A percentile compares a stretch with the other conserved stretches of the same genome.
Conservation (phyloP, 2,113 vertebrate species). For the Tricholaema leucomelas region DNA sequence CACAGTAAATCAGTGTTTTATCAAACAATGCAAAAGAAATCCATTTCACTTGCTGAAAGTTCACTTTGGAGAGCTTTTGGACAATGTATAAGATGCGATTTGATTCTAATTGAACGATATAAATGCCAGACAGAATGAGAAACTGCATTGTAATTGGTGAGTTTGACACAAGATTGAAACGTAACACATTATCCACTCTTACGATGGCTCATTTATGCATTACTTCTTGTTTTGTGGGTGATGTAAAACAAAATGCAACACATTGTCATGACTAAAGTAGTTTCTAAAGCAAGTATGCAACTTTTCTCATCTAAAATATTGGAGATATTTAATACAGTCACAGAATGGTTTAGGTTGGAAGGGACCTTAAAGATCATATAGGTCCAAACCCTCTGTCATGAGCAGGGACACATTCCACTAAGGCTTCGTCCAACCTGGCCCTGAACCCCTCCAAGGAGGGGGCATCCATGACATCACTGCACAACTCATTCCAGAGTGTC, state of each 20-base stretch:
- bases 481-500: too few species aligned
- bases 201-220: not conserved
- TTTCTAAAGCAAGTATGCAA: not conserved
- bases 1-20: not conserved
- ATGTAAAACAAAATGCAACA: not conserved
- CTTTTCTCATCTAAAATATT: not conserved
- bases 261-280: not conserved
- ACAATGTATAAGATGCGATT: constrained; percentile 12
- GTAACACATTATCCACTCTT: not conserved
- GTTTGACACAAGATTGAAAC: not conserved
- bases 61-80: not conserved
- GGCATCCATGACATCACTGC: too few species aligned
- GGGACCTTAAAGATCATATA: too few species aligned
- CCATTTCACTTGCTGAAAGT: not conserved
- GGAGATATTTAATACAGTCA: not conserved
- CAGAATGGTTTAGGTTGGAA: too few species aligned
- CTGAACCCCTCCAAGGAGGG: too few species aligned
- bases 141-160: constrained; percentile 2
- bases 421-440: too few species aligned
- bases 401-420: too few species aligned
- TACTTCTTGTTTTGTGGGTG: not conserved
- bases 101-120: not conserved
- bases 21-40: not conserved
- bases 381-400: too few species aligned
- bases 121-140: constrained; percentile 16